These are phyloP conservation scores for Phasianus colchicus DNA, from an alignment of 2,113 vertebrate species.

Conservation along the genomic window DNA sequence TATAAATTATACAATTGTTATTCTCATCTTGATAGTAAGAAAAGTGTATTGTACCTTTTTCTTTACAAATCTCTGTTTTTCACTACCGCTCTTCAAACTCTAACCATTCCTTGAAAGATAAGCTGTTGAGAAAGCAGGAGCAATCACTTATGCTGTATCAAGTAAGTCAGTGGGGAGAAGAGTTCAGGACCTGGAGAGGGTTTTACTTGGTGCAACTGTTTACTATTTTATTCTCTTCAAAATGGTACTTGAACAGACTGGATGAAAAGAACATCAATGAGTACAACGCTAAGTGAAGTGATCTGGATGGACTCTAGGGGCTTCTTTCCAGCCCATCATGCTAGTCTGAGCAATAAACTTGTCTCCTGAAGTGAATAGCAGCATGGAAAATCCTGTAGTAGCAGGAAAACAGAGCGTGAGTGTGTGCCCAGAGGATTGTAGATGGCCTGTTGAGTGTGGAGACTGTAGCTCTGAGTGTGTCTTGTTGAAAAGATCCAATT, in stretches of 20 bases:
- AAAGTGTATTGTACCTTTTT: not conserved
- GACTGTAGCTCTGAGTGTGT: not conserved
- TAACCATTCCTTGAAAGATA: not conserved
- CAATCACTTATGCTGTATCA: not conserved
- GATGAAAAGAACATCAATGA: not conserved
- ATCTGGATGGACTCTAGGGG: not conserved
- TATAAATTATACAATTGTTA: not conserved
- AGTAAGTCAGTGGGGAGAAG: not conserved
- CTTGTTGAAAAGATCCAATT: not conserved
- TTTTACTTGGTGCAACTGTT: not conserved
- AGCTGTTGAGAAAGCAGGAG: not conserved
- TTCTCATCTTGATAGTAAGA: not conserved
- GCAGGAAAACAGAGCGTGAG: not conserved
- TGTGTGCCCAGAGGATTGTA: not conserved
- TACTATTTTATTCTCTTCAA: not conserved
- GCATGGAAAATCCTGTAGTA: not conserved
- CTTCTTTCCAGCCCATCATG: not conserved
- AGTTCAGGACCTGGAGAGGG: not conserved
- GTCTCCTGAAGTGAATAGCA: not conserved
- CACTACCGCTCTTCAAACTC: not conserved
- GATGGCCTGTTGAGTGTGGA: constrained; percentile 3
- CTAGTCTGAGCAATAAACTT: not conserved
- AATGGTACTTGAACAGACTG: not conserved
- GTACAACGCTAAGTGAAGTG: not conserved
- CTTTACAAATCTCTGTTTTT: not conserved